Percentiles rank a stretch among this genome's conserved stretches.
Evolutionary conservation across 2,888 invertebrate species (phyloP).

Genomic region (Phlogophora meticulosa): DNA sequence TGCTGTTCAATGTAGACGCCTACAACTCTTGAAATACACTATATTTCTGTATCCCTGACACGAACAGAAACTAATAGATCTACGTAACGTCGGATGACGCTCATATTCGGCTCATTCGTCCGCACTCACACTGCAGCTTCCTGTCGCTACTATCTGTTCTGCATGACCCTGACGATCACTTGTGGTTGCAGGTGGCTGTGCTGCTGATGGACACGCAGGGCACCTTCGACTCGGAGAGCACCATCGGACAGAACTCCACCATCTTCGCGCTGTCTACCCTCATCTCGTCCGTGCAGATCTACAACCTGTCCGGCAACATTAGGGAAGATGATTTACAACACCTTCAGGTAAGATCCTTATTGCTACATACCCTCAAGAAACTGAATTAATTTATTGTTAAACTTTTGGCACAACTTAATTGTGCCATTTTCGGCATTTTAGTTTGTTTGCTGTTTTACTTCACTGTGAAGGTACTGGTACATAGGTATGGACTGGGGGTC

Average conservation of each 20-base stretch:
- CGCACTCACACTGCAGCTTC: not conserved
- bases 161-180: not conserved
- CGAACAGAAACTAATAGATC: too few relatives aligned
- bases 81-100: too few relatives aligned
- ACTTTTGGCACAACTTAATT: too few relatives aligned
- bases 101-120: too few relatives aligned
- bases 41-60: not conserved
- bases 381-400: too few relatives aligned
- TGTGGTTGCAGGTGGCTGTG: constrained; percentile 93
- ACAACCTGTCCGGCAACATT: constrained; percentile 98
- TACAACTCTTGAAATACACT: not conserved
- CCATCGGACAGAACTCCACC: constrained; percentile 98
- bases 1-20: not conserved
- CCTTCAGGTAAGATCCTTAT: constrained; percentile 91
- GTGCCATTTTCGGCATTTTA: too few relatives aligned
- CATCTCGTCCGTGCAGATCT: constrained; percentile 98
- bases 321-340: constrained; percentile 99
- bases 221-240: constrained; percentile 98
- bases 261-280: constrained; percentile 94
- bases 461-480: too few relatives aligned
- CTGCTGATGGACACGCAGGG: constrained; percentile 98
- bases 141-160: not conserved
- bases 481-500: too few relatives aligned
- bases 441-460: too few relatives aligned
- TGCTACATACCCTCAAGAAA: constrained; percentile 2